phyloP scores from a whole-genome alignment of 2,888 invertebrate genomes.

The Sphaerophoria rueppellii region DNA sequence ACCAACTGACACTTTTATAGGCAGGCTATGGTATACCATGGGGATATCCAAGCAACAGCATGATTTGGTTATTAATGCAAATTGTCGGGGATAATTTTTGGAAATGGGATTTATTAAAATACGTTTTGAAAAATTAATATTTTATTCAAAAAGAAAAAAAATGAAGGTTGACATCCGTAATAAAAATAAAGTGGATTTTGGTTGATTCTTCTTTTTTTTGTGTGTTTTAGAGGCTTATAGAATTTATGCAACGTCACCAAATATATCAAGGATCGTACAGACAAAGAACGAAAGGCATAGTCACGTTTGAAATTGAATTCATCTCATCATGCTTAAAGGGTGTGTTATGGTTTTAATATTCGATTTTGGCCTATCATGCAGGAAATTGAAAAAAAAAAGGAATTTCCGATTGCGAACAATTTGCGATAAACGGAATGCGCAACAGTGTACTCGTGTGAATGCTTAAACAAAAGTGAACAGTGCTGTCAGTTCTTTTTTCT shows the following conservation, averaged over 20 bases:
- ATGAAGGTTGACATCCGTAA: slow-evolving; percentile 21
- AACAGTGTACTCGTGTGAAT: too few relatives aligned
- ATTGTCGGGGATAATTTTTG: slow-evolving; percentile 23
- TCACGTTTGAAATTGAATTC: slow-evolving; percentile 37
- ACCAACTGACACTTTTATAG: slow-evolving; percentile 32
- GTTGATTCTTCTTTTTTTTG: slow-evolving; percentile 19
- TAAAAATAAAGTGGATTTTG: slow-evolving; percentile 9
- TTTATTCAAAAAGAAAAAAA: neutral
- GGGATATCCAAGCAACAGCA: slow-evolving; percentile 26
- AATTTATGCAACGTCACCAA: slow-evolving; percentile 3
- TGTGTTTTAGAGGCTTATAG: neutral
- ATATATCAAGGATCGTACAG: neutral
- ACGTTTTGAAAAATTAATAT: slow-evolving; percentile 30
- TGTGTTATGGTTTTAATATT: slow-evolving; percentile 10
- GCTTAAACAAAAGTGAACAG: too few relatives aligned
- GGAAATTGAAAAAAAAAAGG: slow-evolving; percentile 27
- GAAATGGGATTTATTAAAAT: neutral
- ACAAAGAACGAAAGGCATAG: neutral
- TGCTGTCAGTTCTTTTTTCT: too few relatives aligned
- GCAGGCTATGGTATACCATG: neutral
- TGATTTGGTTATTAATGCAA: slow-evolving; percentile 55
- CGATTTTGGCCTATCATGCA: slow-evolving; percentile 5
- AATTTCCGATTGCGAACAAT: too few relatives aligned
- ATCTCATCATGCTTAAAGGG: slow-evolving; percentile 17
- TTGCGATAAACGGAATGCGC: too few relatives aligned